These are phyloP conservation scores for Eremophila alpestris DNA, from an alignment of 2,797 vertebrate genomes.

Conservation along the genomic window DNA sequence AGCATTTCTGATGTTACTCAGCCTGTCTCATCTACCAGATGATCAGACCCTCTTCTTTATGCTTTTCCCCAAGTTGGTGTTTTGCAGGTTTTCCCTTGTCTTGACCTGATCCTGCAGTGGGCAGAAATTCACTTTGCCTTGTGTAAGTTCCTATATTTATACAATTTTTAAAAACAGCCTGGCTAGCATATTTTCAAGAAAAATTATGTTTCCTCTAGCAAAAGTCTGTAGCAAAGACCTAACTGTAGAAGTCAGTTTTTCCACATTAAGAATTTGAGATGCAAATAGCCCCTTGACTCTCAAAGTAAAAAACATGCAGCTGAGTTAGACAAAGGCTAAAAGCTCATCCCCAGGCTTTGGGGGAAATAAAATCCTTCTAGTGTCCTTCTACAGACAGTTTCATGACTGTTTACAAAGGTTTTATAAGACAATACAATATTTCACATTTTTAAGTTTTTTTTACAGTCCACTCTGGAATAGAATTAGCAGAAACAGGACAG, in stretches of 20 bases:
- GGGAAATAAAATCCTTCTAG: background rate
- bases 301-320: background rate
- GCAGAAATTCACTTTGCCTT: background rate
- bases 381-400: background rate
- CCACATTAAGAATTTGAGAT: background rate
- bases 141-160: background rate
- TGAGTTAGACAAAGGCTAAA: background rate
- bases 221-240: background rate
- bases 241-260: constrained; percentile 17
- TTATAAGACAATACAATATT: background rate
- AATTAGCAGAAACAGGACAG: background rate
- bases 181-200: background rate
- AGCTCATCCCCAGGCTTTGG: background rate
- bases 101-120: background rate
- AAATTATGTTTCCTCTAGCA: background rate
- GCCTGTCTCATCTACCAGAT: background rate
- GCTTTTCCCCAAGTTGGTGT: background rate
- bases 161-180: background rate
- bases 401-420: background rate
- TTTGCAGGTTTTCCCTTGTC: background rate
- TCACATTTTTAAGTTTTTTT: background rate
- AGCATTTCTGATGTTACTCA: background rate
- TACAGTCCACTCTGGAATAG: background rate
- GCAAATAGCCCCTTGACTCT: background rate
- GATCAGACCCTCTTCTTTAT: background rate